Evolutionary conservation across 2,888 invertebrate genomes (phyloP).

Genomic region (Scelioninae gen. 2): DNA sequence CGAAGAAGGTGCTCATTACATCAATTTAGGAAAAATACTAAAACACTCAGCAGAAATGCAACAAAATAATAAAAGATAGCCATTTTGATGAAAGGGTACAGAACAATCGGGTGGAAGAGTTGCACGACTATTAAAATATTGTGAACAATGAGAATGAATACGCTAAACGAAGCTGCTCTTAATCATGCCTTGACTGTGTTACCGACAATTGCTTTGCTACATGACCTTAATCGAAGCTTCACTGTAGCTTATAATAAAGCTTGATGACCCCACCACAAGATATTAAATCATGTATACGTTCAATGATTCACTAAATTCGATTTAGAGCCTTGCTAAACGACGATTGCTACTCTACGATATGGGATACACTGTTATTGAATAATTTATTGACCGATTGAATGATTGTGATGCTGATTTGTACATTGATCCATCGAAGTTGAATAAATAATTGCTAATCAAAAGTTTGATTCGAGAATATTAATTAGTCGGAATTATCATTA

Average conservation of each 20-base stretch:
- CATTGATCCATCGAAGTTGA: slow-evolving; percentile 7
- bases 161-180: slow-evolving; percentile 58
- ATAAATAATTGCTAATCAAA: slow-evolving; percentile 8
- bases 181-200: slow-evolving; percentile 65
- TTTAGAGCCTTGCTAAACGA: slow-evolving; percentile 49
- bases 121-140: slow-evolving; percentile 44
- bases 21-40: slow-evolving; percentile 15
- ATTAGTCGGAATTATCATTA: slow-evolving; percentile 17
- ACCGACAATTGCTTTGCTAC: slow-evolving; percentile 64
- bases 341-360: slow-evolving; percentile 37
- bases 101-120: slow-evolving; percentile 26
- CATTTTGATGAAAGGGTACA: slow-evolving; percentile 17
- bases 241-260: slow-evolving; percentile 67
- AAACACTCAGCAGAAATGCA: too few relatives aligned
- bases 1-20: neutral
- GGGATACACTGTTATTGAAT: slow-evolving; percentile 53
- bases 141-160: slow-evolving; percentile 54
- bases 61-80: slow-evolving; percentile 1
- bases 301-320: slow-evolving; percentile 41
- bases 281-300: slow-evolving; percentile 51
- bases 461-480: slow-evolving; percentile 12
- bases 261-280: slow-evolving; percentile 60
- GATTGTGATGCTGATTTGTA: slow-evolving; percentile 38
- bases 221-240: slow-evolving; percentile 66
- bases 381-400: slow-evolving; percentile 44